phyloP scores from a whole-genome alignment of 2,113 vertebrate genomes.

The Scopus umbretta region DNA sequence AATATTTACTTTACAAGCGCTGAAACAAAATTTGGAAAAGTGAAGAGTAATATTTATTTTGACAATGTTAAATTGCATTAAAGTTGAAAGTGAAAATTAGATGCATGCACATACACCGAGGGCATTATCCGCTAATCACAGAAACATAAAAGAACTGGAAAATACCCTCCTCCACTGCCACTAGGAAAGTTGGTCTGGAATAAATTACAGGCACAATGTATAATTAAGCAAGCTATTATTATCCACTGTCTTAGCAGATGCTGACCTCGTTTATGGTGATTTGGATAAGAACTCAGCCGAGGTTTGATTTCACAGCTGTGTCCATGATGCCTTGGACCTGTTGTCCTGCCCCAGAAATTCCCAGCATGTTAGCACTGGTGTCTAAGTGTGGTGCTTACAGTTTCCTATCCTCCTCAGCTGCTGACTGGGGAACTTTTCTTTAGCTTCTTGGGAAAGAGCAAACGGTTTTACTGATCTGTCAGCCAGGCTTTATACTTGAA shows the following conservation, averaged over 20 bases:
- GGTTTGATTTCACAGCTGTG: constrained; percentile 31
- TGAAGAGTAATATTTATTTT: constrained; percentile 55
- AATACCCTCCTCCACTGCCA: constrained; percentile 1
- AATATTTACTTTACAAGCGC: constrained; percentile 34
- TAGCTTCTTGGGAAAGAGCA: neutral
- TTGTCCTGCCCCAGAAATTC: neutral
- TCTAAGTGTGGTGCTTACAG: neutral
- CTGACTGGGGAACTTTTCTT: neutral
- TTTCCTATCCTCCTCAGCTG: neutral
- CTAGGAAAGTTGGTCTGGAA: constrained; percentile 38
- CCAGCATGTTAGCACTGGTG: neutral
- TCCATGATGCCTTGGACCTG: neutral
- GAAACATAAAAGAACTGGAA: constrained; percentile 48
- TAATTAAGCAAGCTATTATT: constrained; percentile 50
- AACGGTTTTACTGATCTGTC: neutral
- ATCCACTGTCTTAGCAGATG: constrained; percentile 17
- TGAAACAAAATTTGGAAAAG: constrained; percentile 40
- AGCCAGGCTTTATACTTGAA: constrained; percentile 2
- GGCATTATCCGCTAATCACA: constrained; percentile 29
- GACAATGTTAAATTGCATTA: constrained; percentile 35
- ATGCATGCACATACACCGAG: neutral
- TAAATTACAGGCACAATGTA: constrained; percentile 29
- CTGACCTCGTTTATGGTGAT: neutral
- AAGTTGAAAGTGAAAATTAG: constrained; percentile 47
- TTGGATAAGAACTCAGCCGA: neutral